Percentiles rank a stretch among this genome's conserved stretches.
These are phyloP conservation scores for Phycodurus eques DNA, from an alignment of 2,113 vertebrate genomes.

Conservation along the genomic window DNA sequence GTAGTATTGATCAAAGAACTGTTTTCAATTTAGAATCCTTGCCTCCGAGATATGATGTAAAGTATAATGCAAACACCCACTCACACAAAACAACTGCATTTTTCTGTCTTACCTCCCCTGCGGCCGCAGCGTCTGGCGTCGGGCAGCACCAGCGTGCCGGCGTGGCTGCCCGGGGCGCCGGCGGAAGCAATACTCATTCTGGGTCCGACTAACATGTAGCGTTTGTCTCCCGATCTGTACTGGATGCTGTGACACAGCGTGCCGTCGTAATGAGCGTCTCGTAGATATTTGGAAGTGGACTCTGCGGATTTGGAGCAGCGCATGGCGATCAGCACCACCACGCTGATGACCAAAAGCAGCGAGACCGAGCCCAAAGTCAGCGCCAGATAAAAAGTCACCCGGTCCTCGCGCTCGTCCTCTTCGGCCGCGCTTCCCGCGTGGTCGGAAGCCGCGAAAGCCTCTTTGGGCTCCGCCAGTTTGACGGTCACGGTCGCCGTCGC, in stretches of 20 bases:
- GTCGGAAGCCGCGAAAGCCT: slow-evolving; percentile 36
- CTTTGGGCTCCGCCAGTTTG: slow-evolving; percentile 31
- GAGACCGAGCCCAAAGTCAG: slow-evolving; percentile 52
- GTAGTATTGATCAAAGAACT: too few relatives aligned
- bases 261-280: slow-evolving; percentile 10
- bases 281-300: slow-evolving; percentile 49
- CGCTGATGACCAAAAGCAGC: slow-evolving; percentile 42
- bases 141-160: too few relatives aligned
- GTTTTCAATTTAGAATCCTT: too few relatives aligned
- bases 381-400: slow-evolving; percentile 32
- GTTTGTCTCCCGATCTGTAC: slow-evolving; percentile 44
- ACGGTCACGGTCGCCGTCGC: slow-evolving; percentile 48
- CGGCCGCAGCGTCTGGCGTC: neutral
- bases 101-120: neutral
- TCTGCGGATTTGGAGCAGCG: slow-evolving; percentile 57
- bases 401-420: slow-evolving; percentile 2
- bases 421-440: slow-evolving; percentile 12
- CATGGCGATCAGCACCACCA: slow-evolving; percentile 50
- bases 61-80: slow-evolving; percentile 10
- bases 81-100: too few relatives aligned
- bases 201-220: slow-evolving; percentile 37
- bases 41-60: neutral
- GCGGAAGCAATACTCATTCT: too few relatives aligned
- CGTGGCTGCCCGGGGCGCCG: too few relatives aligned
- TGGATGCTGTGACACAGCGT: slow-evolving; percentile 31